Evolutionary conservation across 2,113 vertebrate genomes (phyloP).

Genomic region (Ceyx melanurus): DNA sequence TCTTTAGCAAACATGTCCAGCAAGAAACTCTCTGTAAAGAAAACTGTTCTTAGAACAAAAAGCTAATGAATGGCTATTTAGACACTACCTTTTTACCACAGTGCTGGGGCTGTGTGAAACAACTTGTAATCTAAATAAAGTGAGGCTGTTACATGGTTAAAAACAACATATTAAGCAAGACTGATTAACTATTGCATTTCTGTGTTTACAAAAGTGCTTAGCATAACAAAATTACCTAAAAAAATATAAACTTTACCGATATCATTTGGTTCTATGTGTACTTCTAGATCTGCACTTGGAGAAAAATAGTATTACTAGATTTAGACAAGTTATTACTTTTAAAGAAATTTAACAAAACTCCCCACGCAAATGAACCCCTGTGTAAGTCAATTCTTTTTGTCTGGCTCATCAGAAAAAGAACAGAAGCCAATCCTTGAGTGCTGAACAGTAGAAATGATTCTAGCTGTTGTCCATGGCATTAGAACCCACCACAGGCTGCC

Average conservation of each 20-base stretch:
- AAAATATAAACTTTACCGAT: slow-evolving; percentile 76
- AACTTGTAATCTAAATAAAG: slow-evolving; percentile 66
- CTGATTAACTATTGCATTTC: slow-evolving; percentile 62
- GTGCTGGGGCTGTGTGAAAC: slow-evolving; percentile 65
- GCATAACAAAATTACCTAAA: slow-evolving; percentile 75
- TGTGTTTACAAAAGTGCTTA: slow-evolving; percentile 79
- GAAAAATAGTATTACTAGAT: slow-evolving; percentile 71
- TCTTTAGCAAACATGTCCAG: slow-evolving; percentile 69
- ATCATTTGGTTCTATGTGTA: slow-evolving; percentile 76
- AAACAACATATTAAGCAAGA: slow-evolving; percentile 41
- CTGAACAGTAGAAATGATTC: not conserved
- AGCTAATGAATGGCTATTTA: slow-evolving; percentile 69
- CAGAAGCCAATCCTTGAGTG: slow-evolving; percentile 29
- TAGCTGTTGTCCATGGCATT: slow-evolving; percentile 42
- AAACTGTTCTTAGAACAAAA: slow-evolving; percentile 73
- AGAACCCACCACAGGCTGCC: slow-evolving; percentile 83
- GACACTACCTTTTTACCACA: slow-evolving; percentile 66
- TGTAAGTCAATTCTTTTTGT: slow-evolving; percentile 8
- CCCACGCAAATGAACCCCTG: slow-evolving; percentile 27
- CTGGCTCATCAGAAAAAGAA: slow-evolving; percentile 42
- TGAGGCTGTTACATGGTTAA: slow-evolving; percentile 39
- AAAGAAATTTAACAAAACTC: slow-evolving; percentile 70
- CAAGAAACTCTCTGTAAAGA: slow-evolving; percentile 62
- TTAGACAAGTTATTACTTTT: slow-evolving; percentile 58
- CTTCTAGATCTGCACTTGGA: slow-evolving; percentile 67